Base-by-base conservation (phyloP, 2,888 invertebrate genomes). In the Oxytorus armatus region DNA sequence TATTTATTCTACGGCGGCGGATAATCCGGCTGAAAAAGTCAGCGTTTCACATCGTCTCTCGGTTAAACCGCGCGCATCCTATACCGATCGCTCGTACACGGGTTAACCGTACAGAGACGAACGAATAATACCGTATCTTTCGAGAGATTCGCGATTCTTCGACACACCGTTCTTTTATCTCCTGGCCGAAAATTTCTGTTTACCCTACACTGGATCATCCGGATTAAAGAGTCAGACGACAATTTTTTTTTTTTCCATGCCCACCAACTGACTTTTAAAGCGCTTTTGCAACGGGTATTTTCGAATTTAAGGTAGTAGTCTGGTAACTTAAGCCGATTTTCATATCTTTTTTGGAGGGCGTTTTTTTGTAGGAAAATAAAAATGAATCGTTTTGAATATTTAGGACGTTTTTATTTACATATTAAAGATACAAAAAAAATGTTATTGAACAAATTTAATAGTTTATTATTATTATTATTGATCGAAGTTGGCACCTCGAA, bases 21-120 rank as follows among this genome's bases (percentile, higher is more conserved):
- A 87, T 89, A 82, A 89, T 89, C 87, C 87, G 81, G 83, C 72
- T 89, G 82, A 85, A 86, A 86, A 85, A 89, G 88, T 87, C 85
- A 86, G 66, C 84, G 73, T 83, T 76, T 77, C 73, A 83, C 25
- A 18, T 61, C 70, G 33, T 25, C 33, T 70, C 36, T 51, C 72
- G 65, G 33, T 69, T 73, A 57, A 33, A 76, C n/a, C n/a, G n/a
- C 68, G 80, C 77, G 61, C 61, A n/a, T 59, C 25, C 23, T 11
- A 16, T 2, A 23, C 51, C 63, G 33, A 63, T 53, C 42, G 25
- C 39, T 53, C 18, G 10, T 36, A n/a, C 33, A 44, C 44, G 14
- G 42, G 11, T 29, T 0, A 51, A 59, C 49, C 36, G n/a, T 36
- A 39, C n/a, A n/a, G n/a, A n/a, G n/a, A n/a, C n/a, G n/a, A n/a